phyloP scores from a whole-genome alignment of 2,797 vertebrate genomes.

The Brotula barbata region DNA sequence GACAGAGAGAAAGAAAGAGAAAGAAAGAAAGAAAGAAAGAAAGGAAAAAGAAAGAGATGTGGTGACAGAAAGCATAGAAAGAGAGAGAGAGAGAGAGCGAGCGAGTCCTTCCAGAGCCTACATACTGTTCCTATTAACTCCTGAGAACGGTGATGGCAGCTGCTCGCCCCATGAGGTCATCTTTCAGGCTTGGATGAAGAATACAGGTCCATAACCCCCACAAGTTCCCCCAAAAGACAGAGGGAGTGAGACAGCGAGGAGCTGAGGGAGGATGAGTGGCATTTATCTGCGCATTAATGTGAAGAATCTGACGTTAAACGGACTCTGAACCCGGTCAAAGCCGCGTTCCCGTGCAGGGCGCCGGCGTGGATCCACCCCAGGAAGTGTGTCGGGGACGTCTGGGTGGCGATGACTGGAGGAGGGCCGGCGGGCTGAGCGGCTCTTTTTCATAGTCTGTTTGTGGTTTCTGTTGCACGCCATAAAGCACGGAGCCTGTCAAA shows the following conservation, averaged over 20 bases:
- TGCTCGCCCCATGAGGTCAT: conserved; percentile 79
- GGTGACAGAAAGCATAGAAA: neutral
- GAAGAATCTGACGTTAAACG: conserved; percentile 55
- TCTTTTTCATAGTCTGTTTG: conserved; percentile 65
- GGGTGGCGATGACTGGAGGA: conserved; percentile 29
- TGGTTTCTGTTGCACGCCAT: conserved; percentile 60
- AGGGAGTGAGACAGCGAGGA: conserved; percentile 47
- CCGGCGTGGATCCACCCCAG: conserved; percentile 34
- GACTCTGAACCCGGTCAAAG: conserved; percentile 36
- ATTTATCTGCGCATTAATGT: conserved; percentile 56
- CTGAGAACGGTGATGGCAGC: conserved; percentile 70
- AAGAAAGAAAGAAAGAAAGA: conserved; percentile 30
- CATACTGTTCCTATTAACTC: conserved; percentile 80
- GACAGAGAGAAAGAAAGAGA: conserved; percentile 4
- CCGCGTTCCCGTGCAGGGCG: conserved; percentile 4
- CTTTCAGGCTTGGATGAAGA: conserved; percentile 62
- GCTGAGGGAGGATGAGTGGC: conserved; percentile 42
- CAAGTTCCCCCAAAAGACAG: conserved; percentile 5
- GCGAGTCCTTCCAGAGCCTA: conserved; percentile 60
- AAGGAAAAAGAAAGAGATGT: neutral
- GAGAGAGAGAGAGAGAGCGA: conserved; percentile 23
- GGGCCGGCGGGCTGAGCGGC: neutral
- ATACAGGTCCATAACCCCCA: conserved; percentile 51
- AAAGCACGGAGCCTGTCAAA: conserved; percentile 43
- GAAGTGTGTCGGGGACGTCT: conserved; percentile 18